Evolutionary conservation across 2,797 vertebrate species (phyloP), one percentile per base, ranked within the genome.

Genomic region (Centropyge bicolor): DNA sequence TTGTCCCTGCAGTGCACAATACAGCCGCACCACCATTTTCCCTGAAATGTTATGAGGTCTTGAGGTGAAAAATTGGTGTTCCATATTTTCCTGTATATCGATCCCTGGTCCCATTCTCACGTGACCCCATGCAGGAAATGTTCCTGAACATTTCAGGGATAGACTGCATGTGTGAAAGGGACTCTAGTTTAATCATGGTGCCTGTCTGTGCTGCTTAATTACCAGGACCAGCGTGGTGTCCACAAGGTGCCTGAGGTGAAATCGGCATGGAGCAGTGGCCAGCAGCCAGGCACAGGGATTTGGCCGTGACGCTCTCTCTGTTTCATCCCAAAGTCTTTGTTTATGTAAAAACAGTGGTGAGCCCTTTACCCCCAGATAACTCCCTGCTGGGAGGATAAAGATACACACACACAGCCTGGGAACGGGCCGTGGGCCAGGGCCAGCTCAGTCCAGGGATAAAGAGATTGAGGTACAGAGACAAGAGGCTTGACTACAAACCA

Each of bases 241-340:
- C 80, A 57, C 76, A 80, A 87, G 87, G 88, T 83, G 88, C 81
- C 81, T 41, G 82, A 91, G 83, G 86, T 89, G 89, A 88, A 89
- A 70, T 43, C 84, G 48, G 85, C 82, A 61, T 70, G 85, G 74
- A 82, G 81, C 76, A 6, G 86, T 89, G 88, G 90, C 88, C 78
- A 24, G 65, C 72, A 82, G 91, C 88, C 90, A 86, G 88, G 79
- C 84, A 61, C 88, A 38, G 73, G 87, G 91, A 94, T 93, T 93
- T 92, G 88, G 82, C 82, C 65, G 0, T 63, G 76, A 76, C 62
- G 62, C 76, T 80, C 81, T 80, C 86, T 82, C 84, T 78, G 84
- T 91, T 91, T 93, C 87, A 92, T 93, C 91, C 86, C 89, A 93
- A 94, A 95, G 91, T 91, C 92, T 95, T 94, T 95, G 93, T 95